Evolutionary conservation across 2,888 invertebrate genomes (phyloP), one percentile per base, ranked within the genome.

Genomic region (Callinectes sapidus): DNA sequence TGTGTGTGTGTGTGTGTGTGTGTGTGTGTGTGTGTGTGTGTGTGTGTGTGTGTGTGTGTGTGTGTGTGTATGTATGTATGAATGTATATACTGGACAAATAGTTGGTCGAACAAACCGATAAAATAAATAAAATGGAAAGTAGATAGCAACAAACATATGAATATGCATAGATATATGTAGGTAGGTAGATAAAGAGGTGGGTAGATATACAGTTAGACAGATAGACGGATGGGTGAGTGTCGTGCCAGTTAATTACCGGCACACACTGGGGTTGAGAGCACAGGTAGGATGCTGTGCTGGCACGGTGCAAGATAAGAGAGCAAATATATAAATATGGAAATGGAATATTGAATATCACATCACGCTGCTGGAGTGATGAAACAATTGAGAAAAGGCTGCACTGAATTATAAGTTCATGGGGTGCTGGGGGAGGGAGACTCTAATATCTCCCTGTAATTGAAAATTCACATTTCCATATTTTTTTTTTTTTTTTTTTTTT

Each of bases 311-410:
- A 71, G 71, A 71, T 71, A 71, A 71, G 71, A 71, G 71, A 71
- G n/a, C 71, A 71, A 71, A 71, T 71, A 71, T 71, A 71, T 71
- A 71, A 28, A 71, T 71, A 71, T 71, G 71, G 28, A 71, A 71
- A 71, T 71, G 71, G 71, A 71, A 71, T 71, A 71, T 71, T 71
- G 71, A 71, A 28, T 71, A 71, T 71, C 71, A 71, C 28, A 28
- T 71, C 71, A 28, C 71, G 71, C 71, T 71, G 28, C 28, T 28
- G 71, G 71, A 71, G 71, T 71, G 71, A 71, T 71, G 71, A 71
- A 71, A 71, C n/a, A 71, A 71, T 71, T n/a, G 28, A 28, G 71
- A 28, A 71, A 71, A 71, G n/a, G 71, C 71, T 71, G n/a, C 71
- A 71, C 71, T 71, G 71, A 71, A 28, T 71, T 28, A 28, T 71